Evolutionary conservation across 35 echinoderm and acorn worm genomes (phyloP).

Genomic region (Hemicentrotus pulcherrimus): DNA sequence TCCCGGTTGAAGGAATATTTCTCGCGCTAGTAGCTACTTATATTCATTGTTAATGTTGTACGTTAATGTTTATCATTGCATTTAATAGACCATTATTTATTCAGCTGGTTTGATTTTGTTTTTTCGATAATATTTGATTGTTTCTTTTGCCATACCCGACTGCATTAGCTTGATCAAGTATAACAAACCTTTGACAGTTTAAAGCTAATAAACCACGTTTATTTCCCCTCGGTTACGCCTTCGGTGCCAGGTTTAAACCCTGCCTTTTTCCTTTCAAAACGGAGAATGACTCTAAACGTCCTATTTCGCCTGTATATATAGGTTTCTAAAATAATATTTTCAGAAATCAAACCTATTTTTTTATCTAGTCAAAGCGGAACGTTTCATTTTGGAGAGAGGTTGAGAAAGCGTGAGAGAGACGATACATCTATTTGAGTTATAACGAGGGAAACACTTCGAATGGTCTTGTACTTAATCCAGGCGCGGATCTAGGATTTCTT

Average conservation of each 20-base stretch:
- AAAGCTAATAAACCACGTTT: background rate
- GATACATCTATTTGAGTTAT: no score
- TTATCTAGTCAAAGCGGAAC: background rate
- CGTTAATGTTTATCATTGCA: no score
- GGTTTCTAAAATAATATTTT: no score
- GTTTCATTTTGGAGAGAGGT: no score
- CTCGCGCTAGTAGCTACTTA: no score
- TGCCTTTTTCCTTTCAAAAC: background rate
- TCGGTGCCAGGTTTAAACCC: background rate
- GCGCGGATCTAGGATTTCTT: no score
- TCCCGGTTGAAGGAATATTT: no score
- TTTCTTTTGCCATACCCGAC: background rate
- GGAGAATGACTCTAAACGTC: background rate
- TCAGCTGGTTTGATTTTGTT: background rate
- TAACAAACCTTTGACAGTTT: background rate
- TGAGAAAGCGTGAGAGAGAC: no score
- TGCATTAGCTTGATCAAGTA: background rate
- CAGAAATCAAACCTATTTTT: background rate
- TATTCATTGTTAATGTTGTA: no score
- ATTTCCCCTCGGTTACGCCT: background rate
- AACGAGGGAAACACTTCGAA: no score
- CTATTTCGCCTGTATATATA: background rate
- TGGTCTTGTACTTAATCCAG: no score
- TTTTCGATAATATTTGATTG: background rate
- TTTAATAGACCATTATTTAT: background rate